Evolutionary conservation across 1,140 invertebrate species (phyloP).

Genomic region (Apis dorsata): DNA sequence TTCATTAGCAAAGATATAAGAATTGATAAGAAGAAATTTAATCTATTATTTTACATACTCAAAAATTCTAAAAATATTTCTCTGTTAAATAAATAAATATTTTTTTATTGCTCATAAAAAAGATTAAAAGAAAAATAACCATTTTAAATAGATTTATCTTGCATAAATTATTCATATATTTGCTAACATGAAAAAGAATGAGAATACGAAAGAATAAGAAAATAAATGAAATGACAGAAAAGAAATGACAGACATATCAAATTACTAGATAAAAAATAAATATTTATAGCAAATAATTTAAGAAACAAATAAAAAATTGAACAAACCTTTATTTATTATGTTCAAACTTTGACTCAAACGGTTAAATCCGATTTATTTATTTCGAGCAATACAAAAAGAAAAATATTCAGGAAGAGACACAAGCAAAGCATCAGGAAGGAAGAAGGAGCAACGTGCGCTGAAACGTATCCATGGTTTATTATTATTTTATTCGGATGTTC

Average conservation of each 20-base stretch:
- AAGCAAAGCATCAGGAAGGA: conserved; percentile 17
- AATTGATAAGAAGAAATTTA: background rate
- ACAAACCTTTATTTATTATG: background rate
- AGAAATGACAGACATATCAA: background rate
- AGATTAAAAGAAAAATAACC: background rate
- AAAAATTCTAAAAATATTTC: no score
- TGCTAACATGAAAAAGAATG: no score
- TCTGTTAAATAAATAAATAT: background rate
- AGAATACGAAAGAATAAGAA: background rate
- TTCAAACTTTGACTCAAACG: background rate
- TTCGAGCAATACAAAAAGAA: conserved; percentile 68
- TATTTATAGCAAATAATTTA: background rate
- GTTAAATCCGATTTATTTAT: background rate
- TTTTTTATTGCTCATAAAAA: background rate
- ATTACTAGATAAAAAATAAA: background rate
- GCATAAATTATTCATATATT: background rate
- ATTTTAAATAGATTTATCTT: background rate
- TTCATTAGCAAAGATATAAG: background rate
- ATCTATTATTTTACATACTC: background rate
- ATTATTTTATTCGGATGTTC: conserved; percentile 63
- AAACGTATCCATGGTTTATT: conserved; percentile 57
- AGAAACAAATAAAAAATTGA: background rate
- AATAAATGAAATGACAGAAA: background rate
- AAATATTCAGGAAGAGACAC: conserved; percentile 56
- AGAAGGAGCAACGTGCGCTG: conserved; percentile 32